Evolutionary conservation across 2,888 invertebrate species (phyloP), one percentile per base, ranked within the genome.

Genomic region (Euproctis similis): DNA sequence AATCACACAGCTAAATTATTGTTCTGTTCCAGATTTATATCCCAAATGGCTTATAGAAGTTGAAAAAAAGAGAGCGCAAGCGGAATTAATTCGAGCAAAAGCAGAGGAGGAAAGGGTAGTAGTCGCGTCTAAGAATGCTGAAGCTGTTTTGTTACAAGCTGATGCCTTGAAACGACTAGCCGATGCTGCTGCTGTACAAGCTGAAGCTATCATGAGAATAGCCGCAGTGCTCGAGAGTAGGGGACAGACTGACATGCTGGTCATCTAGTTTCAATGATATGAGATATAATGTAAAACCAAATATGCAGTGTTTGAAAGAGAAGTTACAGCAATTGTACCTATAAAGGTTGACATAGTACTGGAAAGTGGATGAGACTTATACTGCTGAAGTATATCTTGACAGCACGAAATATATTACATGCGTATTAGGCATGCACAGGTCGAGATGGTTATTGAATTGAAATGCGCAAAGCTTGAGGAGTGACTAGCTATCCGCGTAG

Each of bases 21-120:
- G 13, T 24, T 13, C 7, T 13, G 26, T 30, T 36, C 16, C 34
- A 75, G 77, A 57, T 34, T 35, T 76, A 2, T 75, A 72, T 30
- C 78, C 74, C 8, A 62, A 72, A 53, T 77, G 75, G 76, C 33
- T 77, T 6, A 62, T 75, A 54, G 65, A 72, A 30, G 61, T 77
- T 2, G 78, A 77, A 34, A 66, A 68, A 31, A 74, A 71, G 28
- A 59, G 77, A 0, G 70, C 72, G 0, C 68, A 75, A 2, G 73
- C 75, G 0, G 78, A 77, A 19, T 38, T 70, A 8, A 46, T 54
- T 8, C 47, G 71, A 19, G 75, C 75, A 0, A 66, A 60, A 12
- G 75, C 76, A 1, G 75, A 72, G 17, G 63, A 69, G 28, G 52
- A 58, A 8, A 46, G 67, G 2, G 66, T 60, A 1, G 38, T 31